Base-by-base conservation (phyloP, 2,797 vertebrate species). In the Steatocranus sp. region DNA sequence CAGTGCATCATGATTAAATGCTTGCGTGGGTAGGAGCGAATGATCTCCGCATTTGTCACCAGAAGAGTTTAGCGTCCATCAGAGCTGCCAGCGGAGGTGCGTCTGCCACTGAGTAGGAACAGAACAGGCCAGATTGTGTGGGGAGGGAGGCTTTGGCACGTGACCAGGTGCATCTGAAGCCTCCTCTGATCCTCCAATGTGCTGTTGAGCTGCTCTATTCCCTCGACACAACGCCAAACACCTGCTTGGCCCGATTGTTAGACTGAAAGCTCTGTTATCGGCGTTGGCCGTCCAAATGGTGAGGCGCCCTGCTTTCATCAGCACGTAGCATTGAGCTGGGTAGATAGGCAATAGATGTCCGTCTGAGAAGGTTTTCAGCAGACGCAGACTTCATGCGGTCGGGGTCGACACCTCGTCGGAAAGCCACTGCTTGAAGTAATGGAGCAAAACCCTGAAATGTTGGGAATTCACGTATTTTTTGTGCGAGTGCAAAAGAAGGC, bases 121-220 rank as follows among this genome's bases (percentile, higher is more conserved):
- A 93, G 93, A 96, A 93, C 91, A 88, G 92, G 92, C 94, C 96
- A 96, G 95, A 96, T 96, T 96, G 95, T 91, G 92, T 88, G 90
- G 86, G 87, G 88, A 86, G 88, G 88, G 91, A 90, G 90, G 89
- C 91, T 87, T 80, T 92, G 93, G 92, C 94, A 94, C 77, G 83
- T 92, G 93, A 93, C 92, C 93, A 94, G 93, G 89, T 87, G 87
- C 88, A 92, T 94, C 91, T 86, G 89, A 92, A 94, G 90, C 93
- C 92, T 91, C 82, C 84, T 94, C 91, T 94, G 92, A 94, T 95
- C 94, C 90, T 86, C 92, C 93, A 92, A 92, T 88, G 92, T 91
- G 92, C 88, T 85, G 90, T 79, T 85, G 93, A 89, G 91, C 86
- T 83, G 86, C 90, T 90, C 89, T 77, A 86, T 93, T 93, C 94